phyloP scores from a whole-genome alignment of 2,888 invertebrate genomes.

The Artemia sp. region DNA sequence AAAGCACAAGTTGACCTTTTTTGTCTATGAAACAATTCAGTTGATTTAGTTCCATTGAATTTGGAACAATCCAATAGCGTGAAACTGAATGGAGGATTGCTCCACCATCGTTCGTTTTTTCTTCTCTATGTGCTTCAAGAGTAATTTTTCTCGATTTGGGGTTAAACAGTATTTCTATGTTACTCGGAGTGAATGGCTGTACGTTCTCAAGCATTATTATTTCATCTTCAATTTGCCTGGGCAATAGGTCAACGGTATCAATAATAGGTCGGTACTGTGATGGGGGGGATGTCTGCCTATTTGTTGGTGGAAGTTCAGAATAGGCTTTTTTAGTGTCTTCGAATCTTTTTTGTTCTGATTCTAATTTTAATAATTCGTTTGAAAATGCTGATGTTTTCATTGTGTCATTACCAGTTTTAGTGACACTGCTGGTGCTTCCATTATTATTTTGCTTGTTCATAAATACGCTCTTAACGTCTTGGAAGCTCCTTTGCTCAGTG shows the following conservation, averaged over 20 bases:
- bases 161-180: conserved; percentile 11
- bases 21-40: neutral
- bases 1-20: neutral
- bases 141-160: conserved; percentile 2
- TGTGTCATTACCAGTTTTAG: too few relatives aligned
- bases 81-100: conserved; percentile 7
- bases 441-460: neutral
- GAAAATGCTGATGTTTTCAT: neutral
- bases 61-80: neutral
- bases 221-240: conserved; percentile 4
- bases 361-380: neutral
- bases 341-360: too few relatives aligned
- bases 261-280: conserved; percentile 1
- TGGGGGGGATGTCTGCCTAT: conserved; percentile 13
- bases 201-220: conserved; percentile 12
- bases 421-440: neutral
- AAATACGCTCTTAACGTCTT: conserved; percentile 3
- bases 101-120: conserved; percentile 6
- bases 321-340: too few relatives aligned
- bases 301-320: too few relatives aligned
- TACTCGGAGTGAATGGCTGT: neutral
- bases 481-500: neutral
- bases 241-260: conserved; percentile 1
- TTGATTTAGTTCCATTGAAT: neutral
- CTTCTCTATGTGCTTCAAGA: conserved; percentile 11